These are phyloP conservation scores for Scolanthus callimorphus DNA, from an alignment of 92 coral and sea anemone genomes.

Conservation along the genomic window DNA sequence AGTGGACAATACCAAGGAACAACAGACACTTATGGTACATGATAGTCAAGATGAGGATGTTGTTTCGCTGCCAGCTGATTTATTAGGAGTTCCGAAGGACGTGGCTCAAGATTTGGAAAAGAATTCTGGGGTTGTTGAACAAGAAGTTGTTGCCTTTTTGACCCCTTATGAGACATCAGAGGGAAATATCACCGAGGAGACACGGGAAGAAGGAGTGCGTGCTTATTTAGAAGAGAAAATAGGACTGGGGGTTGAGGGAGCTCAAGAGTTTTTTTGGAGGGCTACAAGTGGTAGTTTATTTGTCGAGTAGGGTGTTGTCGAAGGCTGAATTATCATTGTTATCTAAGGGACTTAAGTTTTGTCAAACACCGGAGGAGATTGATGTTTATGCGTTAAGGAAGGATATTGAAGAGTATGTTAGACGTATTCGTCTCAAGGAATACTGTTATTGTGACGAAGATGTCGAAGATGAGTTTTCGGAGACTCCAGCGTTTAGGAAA, in stretches of 20 bases:
- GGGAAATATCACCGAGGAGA: not conserved
- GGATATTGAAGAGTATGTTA: conserved; percentile 17
- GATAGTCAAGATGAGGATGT: too few relatives aligned
- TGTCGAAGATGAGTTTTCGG: conserved; percentile 8
- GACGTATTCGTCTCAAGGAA: conserved; percentile 18
- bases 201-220: not conserved
- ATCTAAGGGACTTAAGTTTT: conserved; percentile 4
- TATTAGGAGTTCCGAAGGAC: too few relatives aligned
- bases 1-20: too few relatives aligned
- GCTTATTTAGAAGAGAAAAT: not conserved
- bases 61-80: too few relatives aligned
- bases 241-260: not conserved
- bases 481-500: conserved; percentile 17
- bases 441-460: conserved; percentile 20
- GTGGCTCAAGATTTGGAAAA: too few relatives aligned
- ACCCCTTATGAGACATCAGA: not conserved
- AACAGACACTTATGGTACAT: too few relatives aligned
- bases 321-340: conserved; percentile 1
- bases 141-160: too few relatives aligned
- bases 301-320: conserved; percentile 5
- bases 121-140: too few relatives aligned
- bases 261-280: not conserved
- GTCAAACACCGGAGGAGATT: conserved; percentile 17
- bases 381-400: conserved; percentile 9
- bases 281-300: conserved; percentile 2